Evolutionary conservation across 2,113 vertebrate genomes (phyloP), one percentile per base, ranked within the genome.

Genomic region (Sinosuthora webbiana): DNA sequence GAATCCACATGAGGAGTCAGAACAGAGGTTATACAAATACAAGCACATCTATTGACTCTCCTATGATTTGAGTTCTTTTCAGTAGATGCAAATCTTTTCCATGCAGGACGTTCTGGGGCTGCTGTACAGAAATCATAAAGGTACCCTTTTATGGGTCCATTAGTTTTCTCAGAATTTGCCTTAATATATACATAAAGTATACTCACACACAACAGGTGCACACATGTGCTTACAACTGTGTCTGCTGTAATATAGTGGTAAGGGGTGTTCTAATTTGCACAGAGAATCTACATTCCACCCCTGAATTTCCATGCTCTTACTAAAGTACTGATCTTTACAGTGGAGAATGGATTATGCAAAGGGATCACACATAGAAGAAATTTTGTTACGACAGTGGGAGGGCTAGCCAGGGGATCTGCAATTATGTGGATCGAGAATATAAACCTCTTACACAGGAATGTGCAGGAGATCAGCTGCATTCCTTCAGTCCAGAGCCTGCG

Each of bases 381-480:
- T 80, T 91, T 88, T 95, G 84, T 94, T 94, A 49, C 18, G 5
- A 37, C 44, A 2, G 2, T 70, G 39, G 47, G 78, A 94, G 52
- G 67, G 42, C 60, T 41, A 92, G 71, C 47, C 71, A 90, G 62
- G 39, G 33, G 67, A 83, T 80, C 78, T 90, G 94, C 75, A 94
- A 39, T 70, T 93, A 88, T 37, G 71, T 78, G 92, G 93, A 70
- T 65, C 0, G 2, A 85, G 85, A 83, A 41, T 42, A 94, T 96
- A 97, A 96, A 95, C 87, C 95, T 94, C 92, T 95, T 94, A 91
- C 6, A 30, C 55, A 93, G 93, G 89, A 97, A 93, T 88, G 91
- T 63, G 50, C 82, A 74, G 77, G 74, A 93, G 94, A 95, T 95
- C 90, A 94, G 62, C 83, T 70, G 56, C 79, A 83, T 90, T 96